These are phyloP conservation scores for Eumerus sabulonum DNA, from an alignment of 2,888 invertebrate genomes.

Conservation along the genomic window DNA sequence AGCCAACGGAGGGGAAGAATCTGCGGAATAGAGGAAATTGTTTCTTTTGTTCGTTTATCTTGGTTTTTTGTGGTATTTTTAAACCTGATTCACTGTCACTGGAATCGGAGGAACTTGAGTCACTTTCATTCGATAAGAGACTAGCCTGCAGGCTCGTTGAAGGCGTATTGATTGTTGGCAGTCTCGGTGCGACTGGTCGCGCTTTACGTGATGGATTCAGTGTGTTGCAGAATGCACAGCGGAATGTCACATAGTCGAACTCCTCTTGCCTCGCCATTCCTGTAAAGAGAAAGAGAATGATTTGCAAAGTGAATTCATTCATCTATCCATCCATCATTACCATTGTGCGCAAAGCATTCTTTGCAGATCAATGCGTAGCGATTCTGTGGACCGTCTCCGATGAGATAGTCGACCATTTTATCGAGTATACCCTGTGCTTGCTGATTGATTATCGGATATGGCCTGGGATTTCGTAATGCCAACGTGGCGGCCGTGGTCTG, in stretches of 20 bases:
- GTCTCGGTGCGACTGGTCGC: conserved; percentile 87
- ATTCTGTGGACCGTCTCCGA: conserved; percentile 97
- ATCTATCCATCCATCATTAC: conserved; percentile 78
- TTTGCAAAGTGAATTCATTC: background rate
- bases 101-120: conserved; percentile 38
- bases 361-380: conserved; percentile 97
- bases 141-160: conserved; percentile 19
- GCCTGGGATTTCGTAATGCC: conserved; percentile 75
- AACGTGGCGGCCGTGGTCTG: background rate
- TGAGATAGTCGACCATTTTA: conserved; percentile 93
- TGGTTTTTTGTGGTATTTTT: background rate
- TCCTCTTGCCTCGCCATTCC: conserved; percentile 87
- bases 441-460: conserved; percentile 79
- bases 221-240: conserved; percentile 93
- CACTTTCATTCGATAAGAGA: conserved; percentile 19
- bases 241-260: conserved; percentile 88
- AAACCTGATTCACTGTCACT: conserved; percentile 55
- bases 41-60: background rate
- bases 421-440: conserved; percentile 89
- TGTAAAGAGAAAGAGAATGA: conserved; percentile 71
- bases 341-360: conserved; percentile 95
- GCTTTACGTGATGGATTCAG: conserved; percentile 94
- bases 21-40: background rate
- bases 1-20: no score
- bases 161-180: conserved; percentile 69